A percentile compares a stretch with the other conserved stretches of the same genome.
Conservation (phyloP, 2,113 vertebrate genomes). For the Acrocephalus kingi region DNA sequence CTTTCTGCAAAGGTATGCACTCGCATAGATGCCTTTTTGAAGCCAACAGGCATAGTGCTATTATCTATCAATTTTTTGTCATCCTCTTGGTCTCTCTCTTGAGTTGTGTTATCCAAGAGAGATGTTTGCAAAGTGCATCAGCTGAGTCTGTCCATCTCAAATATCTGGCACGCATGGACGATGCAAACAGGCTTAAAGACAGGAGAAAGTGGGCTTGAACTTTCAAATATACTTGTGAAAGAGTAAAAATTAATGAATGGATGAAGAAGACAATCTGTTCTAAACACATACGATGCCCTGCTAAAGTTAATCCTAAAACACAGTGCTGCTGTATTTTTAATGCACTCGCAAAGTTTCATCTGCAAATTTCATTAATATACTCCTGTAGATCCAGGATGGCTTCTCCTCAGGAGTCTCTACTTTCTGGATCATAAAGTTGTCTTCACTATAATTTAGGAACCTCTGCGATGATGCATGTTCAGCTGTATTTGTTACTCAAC, state of each 20-base stretch:
- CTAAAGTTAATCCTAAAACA: background rate
- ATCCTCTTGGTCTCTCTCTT: background rate
- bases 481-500: conserved; percentile 76
- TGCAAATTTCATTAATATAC: conserved; percentile 62
- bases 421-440: conserved; percentile 75
- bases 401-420: conserved; percentile 68
- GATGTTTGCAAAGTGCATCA: background rate
- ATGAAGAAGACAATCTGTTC: background rate
- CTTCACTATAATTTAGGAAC: conserved; percentile 76
- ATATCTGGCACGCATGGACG: background rate
- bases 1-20: background rate
- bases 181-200: background rate
- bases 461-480: conserved; percentile 75
- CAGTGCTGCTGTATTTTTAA: background rate
- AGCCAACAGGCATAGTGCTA: background rate
- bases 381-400: conserved; percentile 59
- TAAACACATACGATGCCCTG: background rate
- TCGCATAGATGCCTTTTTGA: background rate
- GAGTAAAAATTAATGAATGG: background rate
- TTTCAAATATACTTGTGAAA: background rate
- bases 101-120: background rate
- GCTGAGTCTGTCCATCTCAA: background rate
- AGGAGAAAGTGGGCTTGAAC: background rate
- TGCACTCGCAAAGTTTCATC: conserved; percentile 39
- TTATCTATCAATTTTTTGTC: background rate